Conservation (phyloP, 2,113 vertebrate genomes). For the Ptychochromis oligacanthus region DNA sequence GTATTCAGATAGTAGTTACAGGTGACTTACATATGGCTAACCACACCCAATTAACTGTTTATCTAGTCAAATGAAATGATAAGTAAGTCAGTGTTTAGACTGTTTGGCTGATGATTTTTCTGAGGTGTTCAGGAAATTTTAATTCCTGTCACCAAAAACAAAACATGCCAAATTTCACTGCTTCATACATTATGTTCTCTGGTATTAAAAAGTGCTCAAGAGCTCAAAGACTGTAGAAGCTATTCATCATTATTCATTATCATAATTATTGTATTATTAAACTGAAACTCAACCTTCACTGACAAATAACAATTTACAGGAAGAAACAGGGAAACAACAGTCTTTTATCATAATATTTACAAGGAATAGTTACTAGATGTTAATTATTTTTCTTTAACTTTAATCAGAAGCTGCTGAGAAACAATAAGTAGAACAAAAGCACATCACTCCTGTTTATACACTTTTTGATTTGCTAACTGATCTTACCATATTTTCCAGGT, state of each 20-base stretch:
- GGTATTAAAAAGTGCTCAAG: background rate
- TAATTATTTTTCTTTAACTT: background rate
- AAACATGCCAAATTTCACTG: background rate
- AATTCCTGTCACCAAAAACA: background rate
- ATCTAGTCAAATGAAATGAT: background rate
- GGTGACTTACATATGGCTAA: background rate
- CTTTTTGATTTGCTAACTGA: background rate
- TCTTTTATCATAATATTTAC: background rate
- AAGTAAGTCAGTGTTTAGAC: background rate
- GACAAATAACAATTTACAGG: background rate
- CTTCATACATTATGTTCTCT: background rate
- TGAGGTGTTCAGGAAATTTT: background rate
- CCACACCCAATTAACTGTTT: too few species aligned
- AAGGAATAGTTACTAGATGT: background rate
- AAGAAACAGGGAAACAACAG: background rate
- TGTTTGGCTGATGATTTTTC: background rate
- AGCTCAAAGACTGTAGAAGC: background rate
- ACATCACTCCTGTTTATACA: background rate
- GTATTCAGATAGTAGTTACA: background rate
- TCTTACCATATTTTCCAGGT: background rate
- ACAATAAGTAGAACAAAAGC: background rate
- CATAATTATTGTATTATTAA: background rate
- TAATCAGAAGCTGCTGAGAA: background rate
- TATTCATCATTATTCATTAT: background rate
- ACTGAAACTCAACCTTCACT: background rate